Evolutionary conservation across 2,888 invertebrate genomes (phyloP).

Genomic region (Aporophyla nigra): DNA sequence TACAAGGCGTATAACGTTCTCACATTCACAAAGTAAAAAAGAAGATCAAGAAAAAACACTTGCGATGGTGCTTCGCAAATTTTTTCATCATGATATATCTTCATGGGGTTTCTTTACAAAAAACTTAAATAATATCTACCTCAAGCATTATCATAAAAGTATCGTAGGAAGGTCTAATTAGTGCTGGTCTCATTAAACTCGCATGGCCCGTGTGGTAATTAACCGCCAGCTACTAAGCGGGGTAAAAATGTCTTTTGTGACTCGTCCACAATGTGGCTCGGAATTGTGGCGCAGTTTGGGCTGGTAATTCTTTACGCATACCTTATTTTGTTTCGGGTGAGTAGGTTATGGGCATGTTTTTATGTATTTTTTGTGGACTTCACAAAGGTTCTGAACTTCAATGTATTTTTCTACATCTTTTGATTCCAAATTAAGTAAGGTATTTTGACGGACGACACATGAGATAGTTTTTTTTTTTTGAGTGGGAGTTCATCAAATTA

Average conservation of each 20-base stretch:
- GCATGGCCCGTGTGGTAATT: constrained; percentile 60
- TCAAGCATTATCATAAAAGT: constrained; percentile 11
- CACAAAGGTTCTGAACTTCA: background rate
- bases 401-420: background rate
- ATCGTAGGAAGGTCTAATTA: constrained; percentile 50
- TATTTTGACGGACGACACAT: background rate
- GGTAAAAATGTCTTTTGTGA: constrained; percentile 48
- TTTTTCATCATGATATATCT: too few relatives aligned
- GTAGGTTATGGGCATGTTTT: background rate
- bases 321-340: background rate
- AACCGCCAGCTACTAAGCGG: constrained; percentile 48
- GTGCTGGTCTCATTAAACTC: constrained; percentile 64
- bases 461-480: background rate
- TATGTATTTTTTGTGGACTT: background rate
- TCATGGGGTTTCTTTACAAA: too few relatives aligned
- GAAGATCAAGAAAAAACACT: background rate
- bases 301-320: background rate
- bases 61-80: too few relatives aligned
- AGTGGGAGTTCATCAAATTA: too few relatives aligned
- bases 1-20: too few relatives aligned
- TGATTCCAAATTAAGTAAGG: background rate
- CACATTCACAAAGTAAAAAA: too few relatives aligned
- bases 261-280: constrained; percentile 30
- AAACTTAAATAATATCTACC: background rate
- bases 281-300: background rate